Conservation (phyloP, 2,797 vertebrate genomes). For the Aquila chrysaetos region DNA sequence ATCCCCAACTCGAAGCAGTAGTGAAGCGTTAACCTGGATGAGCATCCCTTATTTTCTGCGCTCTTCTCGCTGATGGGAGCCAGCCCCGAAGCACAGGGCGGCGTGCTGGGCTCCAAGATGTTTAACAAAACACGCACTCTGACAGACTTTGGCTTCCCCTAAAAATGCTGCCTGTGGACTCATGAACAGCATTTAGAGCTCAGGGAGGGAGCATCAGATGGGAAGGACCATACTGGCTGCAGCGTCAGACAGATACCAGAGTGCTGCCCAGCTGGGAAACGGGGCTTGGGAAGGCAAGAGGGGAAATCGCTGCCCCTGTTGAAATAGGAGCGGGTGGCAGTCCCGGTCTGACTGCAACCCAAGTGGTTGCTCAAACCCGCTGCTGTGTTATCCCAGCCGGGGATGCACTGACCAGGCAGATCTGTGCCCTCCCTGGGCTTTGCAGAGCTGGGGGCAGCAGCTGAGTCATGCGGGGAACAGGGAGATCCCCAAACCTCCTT, state of each 20-base stretch:
- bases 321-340: accelerated
- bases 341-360: neutral
- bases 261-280: neutral
- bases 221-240: neutral
- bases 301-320: neutral
- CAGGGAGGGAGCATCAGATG: accelerated
- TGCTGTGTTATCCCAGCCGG: accelerated
- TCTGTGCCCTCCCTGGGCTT: neutral
- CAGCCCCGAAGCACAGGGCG: neutral
- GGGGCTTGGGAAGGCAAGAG: accelerated
- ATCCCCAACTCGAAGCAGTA: accelerated
- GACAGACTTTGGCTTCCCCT: neutral
- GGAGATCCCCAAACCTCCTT: neutral
- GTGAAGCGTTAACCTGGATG: accelerated
- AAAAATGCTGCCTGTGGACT: accelerated
- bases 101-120: accelerated
- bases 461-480: accelerated
- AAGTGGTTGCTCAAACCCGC: neutral
- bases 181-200: accelerated
- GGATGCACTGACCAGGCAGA: accelerated
- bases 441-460: neutral
- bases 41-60: accelerated
- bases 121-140: accelerated
- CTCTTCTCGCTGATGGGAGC: neutral
- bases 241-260: accelerated